A percentile compares a stretch with the other conserved stretches of the same genome.
phyloP scores from a whole-genome alignment of 2,888 invertebrate species.

The Ametastegia equiseti region DNA sequence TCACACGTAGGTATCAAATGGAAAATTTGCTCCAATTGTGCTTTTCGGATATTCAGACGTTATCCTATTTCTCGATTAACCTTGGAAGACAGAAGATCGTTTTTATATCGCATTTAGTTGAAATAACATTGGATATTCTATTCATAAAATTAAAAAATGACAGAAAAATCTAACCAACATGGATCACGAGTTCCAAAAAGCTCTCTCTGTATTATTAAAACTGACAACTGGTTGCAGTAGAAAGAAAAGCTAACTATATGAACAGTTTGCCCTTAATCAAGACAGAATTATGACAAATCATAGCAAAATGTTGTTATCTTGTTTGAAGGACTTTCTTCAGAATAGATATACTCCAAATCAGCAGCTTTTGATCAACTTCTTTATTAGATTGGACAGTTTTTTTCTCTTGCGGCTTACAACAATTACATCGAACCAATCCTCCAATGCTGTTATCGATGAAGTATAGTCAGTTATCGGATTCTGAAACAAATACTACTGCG shows the following conservation, averaged over 20 bases:
- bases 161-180: not conserved
- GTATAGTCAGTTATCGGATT: slow-evolving; percentile 89
- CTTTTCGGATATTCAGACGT: too few species aligned
- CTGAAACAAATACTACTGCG: slow-evolving; percentile 73
- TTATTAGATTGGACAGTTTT: slow-evolving; percentile 89
- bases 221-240: not conserved
- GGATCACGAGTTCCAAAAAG: not conserved
- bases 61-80: too few species aligned
- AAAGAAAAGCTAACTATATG: not conserved
- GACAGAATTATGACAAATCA: slow-evolving; percentile 72
- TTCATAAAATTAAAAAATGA: not conserved
- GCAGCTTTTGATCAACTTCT: slow-evolving; percentile 81
- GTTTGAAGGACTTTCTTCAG: slow-evolving; percentile 75
- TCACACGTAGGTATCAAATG: too few species aligned
- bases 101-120: too few species aligned
- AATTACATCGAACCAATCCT: slow-evolving; percentile 92
- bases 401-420: slow-evolving; percentile 91
- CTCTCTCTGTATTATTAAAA: not conserved
- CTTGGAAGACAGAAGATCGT: too few species aligned
- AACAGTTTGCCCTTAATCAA: not conserved
- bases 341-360: not conserved
- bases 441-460: slow-evolving; percentile 89
- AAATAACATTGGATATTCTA: not conserved
- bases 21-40: too few species aligned
- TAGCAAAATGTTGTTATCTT: slow-evolving; percentile 80